Conservation (phyloP, 2,113 vertebrate species). For the Poeciliopsis prolifica region DNA sequence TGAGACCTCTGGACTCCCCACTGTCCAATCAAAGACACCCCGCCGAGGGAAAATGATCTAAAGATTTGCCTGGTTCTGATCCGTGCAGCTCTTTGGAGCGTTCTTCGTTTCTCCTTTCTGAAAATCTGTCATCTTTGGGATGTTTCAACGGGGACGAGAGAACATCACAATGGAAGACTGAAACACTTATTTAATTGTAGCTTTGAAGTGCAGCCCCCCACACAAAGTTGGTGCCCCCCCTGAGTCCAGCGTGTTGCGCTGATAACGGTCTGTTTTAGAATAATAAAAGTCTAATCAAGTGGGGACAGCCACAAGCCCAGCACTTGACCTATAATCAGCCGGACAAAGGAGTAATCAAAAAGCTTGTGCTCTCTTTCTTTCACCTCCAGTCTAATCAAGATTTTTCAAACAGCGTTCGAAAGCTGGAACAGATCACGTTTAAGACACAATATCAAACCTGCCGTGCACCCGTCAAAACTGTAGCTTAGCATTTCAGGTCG, state of each 20-base stretch:
- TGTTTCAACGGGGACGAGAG: slow-evolving; percentile 40
- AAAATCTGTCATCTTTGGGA: slow-evolving; percentile 15
- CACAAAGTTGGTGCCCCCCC: not conserved
- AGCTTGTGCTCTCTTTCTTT: not conserved
- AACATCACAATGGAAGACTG: slow-evolving; percentile 4
- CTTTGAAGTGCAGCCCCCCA: slow-evolving; percentile 15
- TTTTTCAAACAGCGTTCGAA: not conserved
- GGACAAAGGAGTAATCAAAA: slow-evolving; percentile 29
- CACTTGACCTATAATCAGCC: slow-evolving; percentile 53
- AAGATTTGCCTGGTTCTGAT: slow-evolving; percentile 20
- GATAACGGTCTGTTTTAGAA: slow-evolving; percentile 50
- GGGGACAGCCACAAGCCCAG: slow-evolving; percentile 22
- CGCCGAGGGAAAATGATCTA: slow-evolving; percentile 25
- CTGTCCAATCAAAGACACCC: slow-evolving; percentile 21
- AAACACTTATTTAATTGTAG: slow-evolving; percentile 2
- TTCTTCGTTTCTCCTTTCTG: not conserved
- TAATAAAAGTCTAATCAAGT: slow-evolving; percentile 48
- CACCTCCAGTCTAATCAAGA: slow-evolving; percentile 8
- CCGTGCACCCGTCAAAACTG: too few relatives aligned
- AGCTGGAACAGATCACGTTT: slow-evolving; percentile 18
- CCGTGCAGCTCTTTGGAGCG: slow-evolving; percentile 28
- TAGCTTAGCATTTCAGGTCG: too few relatives aligned
- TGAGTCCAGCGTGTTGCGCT: slow-evolving; percentile 19
- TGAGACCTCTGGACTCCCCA: slow-evolving; percentile 7
- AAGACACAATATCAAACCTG: slow-evolving; percentile 15